These are phyloP conservation scores for Scaptodrosophila latifasciaeformis DNA, from an alignment of 2,888 invertebrate species.

Conservation along the genomic window DNA sequence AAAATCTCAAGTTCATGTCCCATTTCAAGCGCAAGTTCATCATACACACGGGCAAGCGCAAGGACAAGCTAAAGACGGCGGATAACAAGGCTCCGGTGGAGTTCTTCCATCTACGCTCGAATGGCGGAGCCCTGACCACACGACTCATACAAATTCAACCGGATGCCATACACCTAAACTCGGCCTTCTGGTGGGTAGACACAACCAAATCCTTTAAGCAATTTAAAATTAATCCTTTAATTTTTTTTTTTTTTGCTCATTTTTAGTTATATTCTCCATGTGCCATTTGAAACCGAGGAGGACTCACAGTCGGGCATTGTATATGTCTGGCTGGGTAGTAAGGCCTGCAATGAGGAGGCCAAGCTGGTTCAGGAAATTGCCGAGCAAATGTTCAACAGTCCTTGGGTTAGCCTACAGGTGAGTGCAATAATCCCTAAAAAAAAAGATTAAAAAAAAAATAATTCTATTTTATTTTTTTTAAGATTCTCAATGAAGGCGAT, in stretches of 20 bases:
- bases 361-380: constrained; percentile 93
- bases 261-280: constrained; percentile 90
- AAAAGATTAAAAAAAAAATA: no score
- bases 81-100: constrained; percentile 82
- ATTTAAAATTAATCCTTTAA: no score
- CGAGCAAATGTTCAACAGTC: constrained; percentile 91
- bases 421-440: no score
- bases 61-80: constrained; percentile 74
- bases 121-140: constrained; percentile 95
- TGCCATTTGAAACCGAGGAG: constrained; percentile 91
- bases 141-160: constrained; percentile 92
- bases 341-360: constrained; percentile 89
- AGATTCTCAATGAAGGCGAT: constrained; percentile 93
- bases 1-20: constrained; percentile 97
- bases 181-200: constrained; percentile 89
- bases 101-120: constrained; percentile 95
- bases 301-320: constrained; percentile 88
- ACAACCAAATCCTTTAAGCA: no score
- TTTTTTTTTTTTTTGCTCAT: no score
- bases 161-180: constrained; percentile 90
- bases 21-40: constrained; percentile 97
- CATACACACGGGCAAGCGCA: constrained; percentile 90
- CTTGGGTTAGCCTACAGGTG: constrained; percentile 86
- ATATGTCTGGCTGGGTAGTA: constrained; percentile 95
- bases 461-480: not conserved